Evolutionary conservation across 2,113 vertebrate genomes (phyloP).

Genomic region (Mustela nigripes): DNA sequence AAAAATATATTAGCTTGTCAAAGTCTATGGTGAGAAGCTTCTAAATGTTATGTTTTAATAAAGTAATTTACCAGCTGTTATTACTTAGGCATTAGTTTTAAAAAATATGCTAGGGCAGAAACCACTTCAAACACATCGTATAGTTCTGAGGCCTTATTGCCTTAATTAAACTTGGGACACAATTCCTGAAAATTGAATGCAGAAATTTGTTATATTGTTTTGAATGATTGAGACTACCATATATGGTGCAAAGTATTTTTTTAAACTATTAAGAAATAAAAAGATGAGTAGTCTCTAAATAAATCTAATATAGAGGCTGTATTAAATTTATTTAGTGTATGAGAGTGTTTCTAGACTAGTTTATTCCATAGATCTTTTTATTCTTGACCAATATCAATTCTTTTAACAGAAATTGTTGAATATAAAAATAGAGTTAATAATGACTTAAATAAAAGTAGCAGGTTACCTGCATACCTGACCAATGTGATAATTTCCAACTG

Average conservation of each 20-base stretch:
- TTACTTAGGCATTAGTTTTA: slow-evolving; percentile 16
- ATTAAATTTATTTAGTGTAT: neutral
- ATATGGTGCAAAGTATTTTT: neutral
- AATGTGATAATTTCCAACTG: neutral
- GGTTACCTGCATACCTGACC: neutral
- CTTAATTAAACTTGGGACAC: slow-evolving; percentile 23
- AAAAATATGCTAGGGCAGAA: neutral
- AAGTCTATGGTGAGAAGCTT: neutral
- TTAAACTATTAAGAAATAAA: neutral
- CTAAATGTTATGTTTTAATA: neutral
- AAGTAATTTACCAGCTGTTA: neutral
- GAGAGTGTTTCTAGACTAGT: neutral
- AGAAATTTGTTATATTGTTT: neutral
- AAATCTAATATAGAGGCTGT: neutral
- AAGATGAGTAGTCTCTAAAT: neutral
- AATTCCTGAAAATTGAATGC: neutral
- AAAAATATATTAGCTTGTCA: neutral
- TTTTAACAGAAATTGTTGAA: neutral
- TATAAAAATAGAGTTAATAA: neutral
- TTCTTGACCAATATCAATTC: neutral
- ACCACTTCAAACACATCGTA: neutral
- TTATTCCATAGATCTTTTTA: neutral
- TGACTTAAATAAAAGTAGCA: neutral
- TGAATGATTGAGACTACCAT: neutral
- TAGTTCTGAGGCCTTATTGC: neutral